phyloP scores from a whole-genome alignment of 1,140 invertebrate genomes.

The Phenacoccus solenopsis region DNA sequence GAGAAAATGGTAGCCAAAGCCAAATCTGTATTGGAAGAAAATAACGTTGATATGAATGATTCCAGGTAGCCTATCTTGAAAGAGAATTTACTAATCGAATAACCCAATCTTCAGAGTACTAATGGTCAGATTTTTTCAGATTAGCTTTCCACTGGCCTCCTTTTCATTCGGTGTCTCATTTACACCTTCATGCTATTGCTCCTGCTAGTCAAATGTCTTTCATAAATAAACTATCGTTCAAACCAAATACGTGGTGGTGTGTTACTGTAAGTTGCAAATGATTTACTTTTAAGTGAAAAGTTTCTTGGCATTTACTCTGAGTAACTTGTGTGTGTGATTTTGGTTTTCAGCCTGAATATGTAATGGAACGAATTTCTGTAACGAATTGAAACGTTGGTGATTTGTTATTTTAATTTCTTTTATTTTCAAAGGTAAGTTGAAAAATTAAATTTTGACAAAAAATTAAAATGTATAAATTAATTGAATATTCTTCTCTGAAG shows the following conservation, averaged over 20 bases:
- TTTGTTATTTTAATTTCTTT: too few species aligned
- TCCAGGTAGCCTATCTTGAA: slow-evolving; percentile 28
- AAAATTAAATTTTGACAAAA: too few species aligned
- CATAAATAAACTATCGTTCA: slow-evolving; percentile 53
- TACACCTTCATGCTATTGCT: slow-evolving; percentile 78
- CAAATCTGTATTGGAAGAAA: slow-evolving; percentile 39
- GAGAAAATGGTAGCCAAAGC: slow-evolving; percentile 46
- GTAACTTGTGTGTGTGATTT: background rate
- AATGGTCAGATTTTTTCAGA: slow-evolving; percentile 30
- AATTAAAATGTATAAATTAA: too few species aligned
- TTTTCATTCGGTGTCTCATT: slow-evolving; percentile 66
- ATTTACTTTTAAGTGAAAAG: background rate
- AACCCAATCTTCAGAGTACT: slow-evolving; percentile 18
- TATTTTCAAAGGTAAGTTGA: too few species aligned
- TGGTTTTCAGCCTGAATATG: background rate
- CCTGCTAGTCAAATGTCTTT: slow-evolving; percentile 63
- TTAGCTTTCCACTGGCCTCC: slow-evolving; percentile 87
- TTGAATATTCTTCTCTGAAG: too few species aligned
- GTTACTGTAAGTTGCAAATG: slow-evolving; percentile 49
- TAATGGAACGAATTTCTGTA: background rate
- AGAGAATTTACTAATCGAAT: background rate
- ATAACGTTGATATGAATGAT: slow-evolving; percentile 40
- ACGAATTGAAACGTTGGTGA: background rate
- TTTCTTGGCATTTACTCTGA: too few species aligned
- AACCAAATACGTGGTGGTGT: slow-evolving; percentile 67